Evolutionary conservation across 2,888 invertebrate species (phyloP), one percentile per base, ranked within the genome.

Genomic region (Nemurella pictetii): DNA sequence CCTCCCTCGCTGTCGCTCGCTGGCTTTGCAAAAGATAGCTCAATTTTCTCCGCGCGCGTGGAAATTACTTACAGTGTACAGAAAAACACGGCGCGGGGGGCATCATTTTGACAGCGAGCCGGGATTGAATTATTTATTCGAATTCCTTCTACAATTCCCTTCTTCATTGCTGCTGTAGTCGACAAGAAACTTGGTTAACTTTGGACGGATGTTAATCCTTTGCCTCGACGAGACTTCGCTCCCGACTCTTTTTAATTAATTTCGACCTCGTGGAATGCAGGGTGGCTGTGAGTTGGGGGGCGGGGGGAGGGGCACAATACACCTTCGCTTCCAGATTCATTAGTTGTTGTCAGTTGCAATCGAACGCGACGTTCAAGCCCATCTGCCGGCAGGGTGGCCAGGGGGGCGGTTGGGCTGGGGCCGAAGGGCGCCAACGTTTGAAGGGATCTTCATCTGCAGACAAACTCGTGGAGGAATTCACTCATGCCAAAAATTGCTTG

Each of bases 21-120:
- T 27, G 78, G 32, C 78, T 78, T 78, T 32, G 78, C 29, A 20
- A 78, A 25, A 32, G 78, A 78, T 32, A 20, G 78, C 28, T 32
- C 30, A 29, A 29, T 29, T 4, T 36, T 30, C 7, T 0, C 0
- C n/a, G 4, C 55, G 55, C 5, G 55, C 55, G 12, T 12, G 55
- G 55, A 55, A 12, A 55, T 55, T 55, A 55, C 55, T 55, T 12
- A 55, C 55, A 3, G 55, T 2, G 15, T 12, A n/a, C n/a, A n/a
- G n/a, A 12, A 12, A 55, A 3, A 55, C 55, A 20, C 20, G 55
- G 55, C 55, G 20, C 20, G 4, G 4, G 32, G 32, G n/a, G 32
- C 32, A 3, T 3, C 55, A 12, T 20, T 15, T 55, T 55, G 55
- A 55, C 55, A 12, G 3, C 55, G 55, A 55, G 55, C 5, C 55